These are phyloP conservation scores for Lithosia quadra DNA, from an alignment of 2,888 invertebrate genomes.

Conservation along the genomic window DNA sequence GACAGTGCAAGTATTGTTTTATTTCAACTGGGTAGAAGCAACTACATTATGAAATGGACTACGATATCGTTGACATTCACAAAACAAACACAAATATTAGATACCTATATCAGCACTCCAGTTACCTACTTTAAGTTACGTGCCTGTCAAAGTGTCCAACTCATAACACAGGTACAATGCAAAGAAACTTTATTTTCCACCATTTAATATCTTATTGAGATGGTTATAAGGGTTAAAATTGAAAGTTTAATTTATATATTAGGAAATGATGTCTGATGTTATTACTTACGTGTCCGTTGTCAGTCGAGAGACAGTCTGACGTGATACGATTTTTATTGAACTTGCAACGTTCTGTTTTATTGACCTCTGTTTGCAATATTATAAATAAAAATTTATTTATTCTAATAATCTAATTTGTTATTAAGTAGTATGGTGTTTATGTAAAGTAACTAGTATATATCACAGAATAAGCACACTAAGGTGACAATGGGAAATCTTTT, in stretches of 20 bases:
- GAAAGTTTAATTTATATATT: conserved; percentile 26
- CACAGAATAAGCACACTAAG: too few species aligned
- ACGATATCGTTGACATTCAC: conserved; percentile 40
- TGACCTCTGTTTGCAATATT: conserved; percentile 44
- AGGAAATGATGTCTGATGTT: conserved; percentile 58
- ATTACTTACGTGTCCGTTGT: conserved; percentile 70
- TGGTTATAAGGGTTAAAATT: conserved; percentile 38
- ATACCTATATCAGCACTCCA: conserved; percentile 64
- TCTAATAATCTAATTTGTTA: too few species aligned
- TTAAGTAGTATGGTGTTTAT: too few species aligned
- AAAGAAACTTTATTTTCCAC: conserved; percentile 35
- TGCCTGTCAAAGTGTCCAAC: conserved; percentile 79
- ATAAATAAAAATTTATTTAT: neutral
- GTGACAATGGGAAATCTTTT: too few species aligned
- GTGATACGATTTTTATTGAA: conserved; percentile 70
- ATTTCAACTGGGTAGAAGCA: neutral
- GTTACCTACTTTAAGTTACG: conserved; percentile 69
- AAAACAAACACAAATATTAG: conserved; percentile 56
- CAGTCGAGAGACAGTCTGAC: conserved; percentile 58
- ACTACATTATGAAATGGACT: conserved; percentile 5
- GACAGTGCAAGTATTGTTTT: too few species aligned
- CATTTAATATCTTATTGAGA: conserved; percentile 19
- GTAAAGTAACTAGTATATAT: too few species aligned
- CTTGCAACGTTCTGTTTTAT: too few species aligned
- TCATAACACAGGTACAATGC: conserved; percentile 67